These are phyloP conservation scores for Elgonia sp. DNA, from an alignment of 2,888 invertebrate species.

Conservation along the genomic window DNA sequence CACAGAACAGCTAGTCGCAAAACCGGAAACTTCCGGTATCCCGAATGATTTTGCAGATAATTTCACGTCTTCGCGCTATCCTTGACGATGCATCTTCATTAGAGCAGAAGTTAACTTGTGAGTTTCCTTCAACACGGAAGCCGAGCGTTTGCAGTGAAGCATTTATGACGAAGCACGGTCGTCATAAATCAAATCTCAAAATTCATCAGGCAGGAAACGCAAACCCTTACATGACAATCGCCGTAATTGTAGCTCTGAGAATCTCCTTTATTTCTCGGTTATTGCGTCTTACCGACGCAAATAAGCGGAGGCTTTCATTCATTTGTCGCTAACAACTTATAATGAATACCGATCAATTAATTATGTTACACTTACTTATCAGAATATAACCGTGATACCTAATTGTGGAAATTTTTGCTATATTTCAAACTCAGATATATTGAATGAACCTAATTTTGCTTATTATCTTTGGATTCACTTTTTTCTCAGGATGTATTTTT, in stretches of 20 bases:
- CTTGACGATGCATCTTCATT: constrained; percentile 73
- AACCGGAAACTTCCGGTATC: constrained; percentile 73
- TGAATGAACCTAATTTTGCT: too few species aligned
- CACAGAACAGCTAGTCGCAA: constrained; percentile 64
- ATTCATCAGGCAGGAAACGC: constrained; percentile 81
- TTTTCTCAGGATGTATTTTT: too few species aligned
- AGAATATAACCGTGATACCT: too few species aligned
- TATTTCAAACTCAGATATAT: too few species aligned
- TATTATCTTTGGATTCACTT: too few species aligned
- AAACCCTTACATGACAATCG: constrained; percentile 80
- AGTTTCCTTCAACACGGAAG: constrained; percentile 69
- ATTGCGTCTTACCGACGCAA: constrained; percentile 51
- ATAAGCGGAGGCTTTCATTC: constrained; percentile 45
- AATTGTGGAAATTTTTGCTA: too few species aligned
- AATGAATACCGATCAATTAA: constrained; percentile 47
- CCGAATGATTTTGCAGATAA: constrained; percentile 72
- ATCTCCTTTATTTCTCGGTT: constrained; percentile 56
- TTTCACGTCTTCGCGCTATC: constrained; percentile 69
- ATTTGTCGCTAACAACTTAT: constrained; percentile 39
- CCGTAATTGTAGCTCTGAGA: constrained; percentile 65
- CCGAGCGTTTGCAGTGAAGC: constrained; percentile 50
- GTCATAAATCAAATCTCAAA: constrained; percentile 84
- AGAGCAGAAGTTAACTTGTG: constrained; percentile 70
- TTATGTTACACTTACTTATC: too few species aligned
- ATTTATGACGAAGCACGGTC: constrained; percentile 61